These are phyloP conservation scores for Drosophila pandora DNA, from an alignment of 1,140 invertebrate species.

Conservation along the genomic window DNA sequence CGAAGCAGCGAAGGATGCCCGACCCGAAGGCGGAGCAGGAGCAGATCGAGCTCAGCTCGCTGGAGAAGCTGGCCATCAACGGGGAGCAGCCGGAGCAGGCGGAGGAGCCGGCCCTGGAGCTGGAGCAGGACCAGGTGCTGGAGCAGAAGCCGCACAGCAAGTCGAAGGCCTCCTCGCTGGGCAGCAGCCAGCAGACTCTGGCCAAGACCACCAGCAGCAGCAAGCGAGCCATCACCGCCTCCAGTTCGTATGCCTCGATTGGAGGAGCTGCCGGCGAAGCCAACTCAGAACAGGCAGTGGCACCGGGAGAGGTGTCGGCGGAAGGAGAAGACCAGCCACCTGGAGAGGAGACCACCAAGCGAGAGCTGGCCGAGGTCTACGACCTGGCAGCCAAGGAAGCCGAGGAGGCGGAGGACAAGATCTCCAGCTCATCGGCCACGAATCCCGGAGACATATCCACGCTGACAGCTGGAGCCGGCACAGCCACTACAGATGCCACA, in stretches of 20 bases:
- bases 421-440: slow-evolving; percentile 73
- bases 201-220: slow-evolving; percentile 66
- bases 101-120: slow-evolving; percentile 9
- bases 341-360: slow-evolving; percentile 10
- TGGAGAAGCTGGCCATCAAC: slow-evolving; percentile 50
- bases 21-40: slow-evolving; percentile 36
- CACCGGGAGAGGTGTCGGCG: slow-evolving; percentile 1
- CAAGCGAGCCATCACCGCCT: slow-evolving; percentile 64
- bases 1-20: slow-evolving; percentile 27
- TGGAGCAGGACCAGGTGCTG: slow-evolving; percentile 24
- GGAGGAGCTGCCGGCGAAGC: slow-evolving; percentile 11
- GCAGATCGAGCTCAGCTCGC: slow-evolving; percentile 71
- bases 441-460: slow-evolving; percentile 84
- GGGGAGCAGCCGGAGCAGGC: slow-evolving; percentile 20
- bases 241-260: slow-evolving; percentile 70
- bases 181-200: slow-evolving; percentile 77
- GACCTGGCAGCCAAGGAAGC: slow-evolving; percentile 11
- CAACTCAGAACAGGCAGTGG: neutral
- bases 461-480: slow-evolving; percentile 83
- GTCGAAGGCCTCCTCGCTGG: slow-evolving; percentile 74
- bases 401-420: slow-evolving; percentile 58
- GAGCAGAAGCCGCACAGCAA: slow-evolving; percentile 57
- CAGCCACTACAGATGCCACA: slow-evolving; percentile 50
- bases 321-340: neutral
- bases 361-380: slow-evolving; percentile 2